Percentiles rank a stretch among this genome's conserved stretches.
These are phyloP conservation scores for Coracias cyanogaster DNA, from an alignment of 2,797 vertebrate species.

Conservation along the genomic window DNA sequence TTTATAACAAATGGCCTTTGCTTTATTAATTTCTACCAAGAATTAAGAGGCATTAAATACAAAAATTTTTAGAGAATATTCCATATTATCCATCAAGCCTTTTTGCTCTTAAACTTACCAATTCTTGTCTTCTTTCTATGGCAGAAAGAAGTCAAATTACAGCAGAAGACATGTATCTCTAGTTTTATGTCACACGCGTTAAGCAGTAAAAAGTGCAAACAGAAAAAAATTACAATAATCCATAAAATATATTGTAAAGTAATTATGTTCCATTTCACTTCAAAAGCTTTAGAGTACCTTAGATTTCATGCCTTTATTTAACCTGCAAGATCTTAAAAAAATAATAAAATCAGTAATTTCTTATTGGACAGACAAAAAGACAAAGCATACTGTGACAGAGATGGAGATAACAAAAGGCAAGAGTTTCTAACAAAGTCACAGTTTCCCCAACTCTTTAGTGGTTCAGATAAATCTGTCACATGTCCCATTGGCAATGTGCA, in stretches of 20 bases:
- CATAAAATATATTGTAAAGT: background rate
- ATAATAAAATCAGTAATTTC: background rate
- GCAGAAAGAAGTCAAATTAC: background rate
- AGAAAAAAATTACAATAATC: background rate
- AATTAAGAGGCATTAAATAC: background rate
- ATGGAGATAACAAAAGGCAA: background rate
- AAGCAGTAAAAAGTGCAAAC: background rate
- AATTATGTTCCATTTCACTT: background rate
- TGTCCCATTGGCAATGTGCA: fast-evolving
- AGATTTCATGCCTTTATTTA: background rate
- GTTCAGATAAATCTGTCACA: background rate
- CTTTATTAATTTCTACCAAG: background rate
- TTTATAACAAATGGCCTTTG: background rate
- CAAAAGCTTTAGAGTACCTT: background rate
- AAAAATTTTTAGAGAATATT: background rate
- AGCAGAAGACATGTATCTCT: background rate
- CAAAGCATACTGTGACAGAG: background rate
- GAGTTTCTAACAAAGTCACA: background rate
- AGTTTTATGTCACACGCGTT: background rate
- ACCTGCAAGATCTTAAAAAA: background rate
- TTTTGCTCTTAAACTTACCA: background rate
- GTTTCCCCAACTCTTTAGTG: fast-evolving
- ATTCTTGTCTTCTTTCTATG: background rate
- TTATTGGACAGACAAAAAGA: background rate
- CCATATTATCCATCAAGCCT: background rate